Evolutionary conservation across 2,888 invertebrate species (phyloP).

Genomic region (Morpho deidamia): DNA sequence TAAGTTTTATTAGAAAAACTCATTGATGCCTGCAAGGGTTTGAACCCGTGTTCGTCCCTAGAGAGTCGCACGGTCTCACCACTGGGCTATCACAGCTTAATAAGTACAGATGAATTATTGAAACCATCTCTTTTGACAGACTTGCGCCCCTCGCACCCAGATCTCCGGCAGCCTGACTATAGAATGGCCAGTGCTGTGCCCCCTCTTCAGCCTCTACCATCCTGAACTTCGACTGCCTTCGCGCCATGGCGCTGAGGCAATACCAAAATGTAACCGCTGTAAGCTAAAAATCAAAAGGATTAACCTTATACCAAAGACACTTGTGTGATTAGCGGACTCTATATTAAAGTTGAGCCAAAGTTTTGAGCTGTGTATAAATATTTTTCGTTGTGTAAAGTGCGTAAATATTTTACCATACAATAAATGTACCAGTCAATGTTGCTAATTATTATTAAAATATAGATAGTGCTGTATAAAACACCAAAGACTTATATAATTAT

Average conservation of each 20-base stretch:
- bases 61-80: too few relatives aligned
- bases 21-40: too few relatives aligned
- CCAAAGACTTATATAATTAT: background rate
- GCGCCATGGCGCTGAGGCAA: conserved; percentile 73
- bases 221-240: conserved; percentile 71
- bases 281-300: background rate
- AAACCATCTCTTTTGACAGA: conserved; percentile 35
- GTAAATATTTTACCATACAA: background rate
- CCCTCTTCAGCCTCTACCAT: conserved; percentile 62
- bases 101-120: too few relatives aligned
- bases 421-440: background rate
- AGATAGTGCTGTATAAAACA: background rate
- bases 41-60: too few relatives aligned
- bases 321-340: background rate
- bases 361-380: background rate
- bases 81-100: too few relatives aligned
- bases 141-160: conserved; percentile 54
- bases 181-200: conserved; percentile 52
- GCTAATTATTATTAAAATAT: background rate
- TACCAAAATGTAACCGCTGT: background rate
- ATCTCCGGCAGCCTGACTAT: conserved; percentile 62
- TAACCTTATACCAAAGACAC: conserved; percentile 13
- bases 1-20: too few relatives aligned
- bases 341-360: background rate
- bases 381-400: background rate